Percentiles rank a stretch among this genome's conserved stretches.
Evolutionary conservation across 1,140 invertebrate genomes (phyloP).

Genomic region (Trichoplusia ni): DNA sequence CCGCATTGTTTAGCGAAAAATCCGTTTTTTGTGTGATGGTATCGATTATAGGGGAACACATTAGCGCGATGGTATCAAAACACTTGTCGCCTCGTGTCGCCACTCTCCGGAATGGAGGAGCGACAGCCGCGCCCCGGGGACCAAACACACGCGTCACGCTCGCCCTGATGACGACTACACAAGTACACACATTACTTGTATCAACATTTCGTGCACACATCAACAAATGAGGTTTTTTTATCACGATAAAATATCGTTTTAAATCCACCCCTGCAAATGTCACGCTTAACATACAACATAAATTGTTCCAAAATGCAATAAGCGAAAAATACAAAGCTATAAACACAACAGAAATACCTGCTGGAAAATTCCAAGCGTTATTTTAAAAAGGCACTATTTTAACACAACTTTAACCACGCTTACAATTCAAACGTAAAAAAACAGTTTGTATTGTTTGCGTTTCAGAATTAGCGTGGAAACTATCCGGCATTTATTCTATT

Average conservation of each 20-base stretch:
- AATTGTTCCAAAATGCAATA: slow-evolving; percentile 3
- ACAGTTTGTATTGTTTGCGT: slow-evolving; percentile 26
- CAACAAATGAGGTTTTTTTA: neutral
- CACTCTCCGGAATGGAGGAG: slow-evolving; percentile 45
- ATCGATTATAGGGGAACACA: slow-evolving; percentile 59
- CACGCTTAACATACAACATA: neutral
- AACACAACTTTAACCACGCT: slow-evolving; percentile 10
- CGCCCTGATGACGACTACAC: slow-evolving; percentile 19
- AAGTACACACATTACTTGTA: slow-evolving; percentile 30
- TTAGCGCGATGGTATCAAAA: slow-evolving; percentile 64
- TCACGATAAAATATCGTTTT: neutral
- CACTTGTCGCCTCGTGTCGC: slow-evolving; percentile 53
- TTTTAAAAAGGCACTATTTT: slow-evolving; percentile 10
- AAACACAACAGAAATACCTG: slow-evolving; percentile 16
- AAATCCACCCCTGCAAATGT: neutral
- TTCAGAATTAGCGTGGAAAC: slow-evolving; percentile 22
- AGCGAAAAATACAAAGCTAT: slow-evolving; percentile 23
- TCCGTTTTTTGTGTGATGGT: slow-evolving; percentile 33
- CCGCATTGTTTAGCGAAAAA: slow-evolving; percentile 27
- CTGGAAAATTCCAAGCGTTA: slow-evolving; percentile 11
- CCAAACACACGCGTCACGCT: slow-evolving; percentile 6
- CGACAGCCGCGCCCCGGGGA: slow-evolving; percentile 36
- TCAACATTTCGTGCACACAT: slow-evolving; percentile 16
- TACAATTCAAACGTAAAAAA: slow-evolving; percentile 22
- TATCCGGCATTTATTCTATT: slow-evolving; percentile 29